Conservation (phyloP, 2,888 invertebrate genomes). For the Camptogramma bilineatum region DNA sequence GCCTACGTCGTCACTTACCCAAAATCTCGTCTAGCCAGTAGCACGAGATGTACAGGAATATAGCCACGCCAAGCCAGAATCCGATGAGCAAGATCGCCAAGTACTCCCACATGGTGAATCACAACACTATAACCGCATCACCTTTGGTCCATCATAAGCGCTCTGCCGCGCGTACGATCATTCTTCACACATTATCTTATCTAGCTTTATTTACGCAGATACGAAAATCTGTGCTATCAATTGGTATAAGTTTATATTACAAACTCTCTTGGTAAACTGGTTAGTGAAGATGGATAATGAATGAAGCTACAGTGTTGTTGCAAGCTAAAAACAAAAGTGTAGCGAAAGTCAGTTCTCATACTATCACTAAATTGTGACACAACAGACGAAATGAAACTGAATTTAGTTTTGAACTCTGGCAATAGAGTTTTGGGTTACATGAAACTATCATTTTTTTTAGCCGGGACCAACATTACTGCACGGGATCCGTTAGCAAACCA, state of each 20-base stretch:
- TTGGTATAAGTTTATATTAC: slow-evolving; percentile 39
- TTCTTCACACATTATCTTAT: slow-evolving; percentile 34
- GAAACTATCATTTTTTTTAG: too few species aligned
- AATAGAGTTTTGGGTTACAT: background rate
- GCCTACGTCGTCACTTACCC: slow-evolving; percentile 75
- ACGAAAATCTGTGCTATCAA: slow-evolving; percentile 29
- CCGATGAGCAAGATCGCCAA: slow-evolving; percentile 75
- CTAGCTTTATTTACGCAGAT: slow-evolving; percentile 27
- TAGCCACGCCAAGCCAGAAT: slow-evolving; percentile 82
- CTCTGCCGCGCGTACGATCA: slow-evolving; percentile 14
- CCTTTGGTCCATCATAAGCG: slow-evolving; percentile 21
- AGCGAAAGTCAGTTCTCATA: slow-evolving; percentile 32
- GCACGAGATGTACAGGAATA: slow-evolving; percentile 81
- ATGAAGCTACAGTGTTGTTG: background rate
- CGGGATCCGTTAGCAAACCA: too few species aligned
- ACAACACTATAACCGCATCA: slow-evolving; percentile 40
- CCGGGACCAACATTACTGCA: too few species aligned
- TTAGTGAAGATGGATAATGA: slow-evolving; percentile 7
- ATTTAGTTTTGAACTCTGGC: background rate
- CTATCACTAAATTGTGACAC: slow-evolving; percentile 30
- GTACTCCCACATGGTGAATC: slow-evolving; percentile 73
- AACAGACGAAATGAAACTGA: background rate
- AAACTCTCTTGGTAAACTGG: background rate
- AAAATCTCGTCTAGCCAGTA: slow-evolving; percentile 87
- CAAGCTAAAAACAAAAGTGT: slow-evolving; percentile 29